A percentile compares a stretch with the other conserved stretches of the same genome.
Conservation (phyloP, 1,140 invertebrate species). For the Drosophila pachea region DNA sequence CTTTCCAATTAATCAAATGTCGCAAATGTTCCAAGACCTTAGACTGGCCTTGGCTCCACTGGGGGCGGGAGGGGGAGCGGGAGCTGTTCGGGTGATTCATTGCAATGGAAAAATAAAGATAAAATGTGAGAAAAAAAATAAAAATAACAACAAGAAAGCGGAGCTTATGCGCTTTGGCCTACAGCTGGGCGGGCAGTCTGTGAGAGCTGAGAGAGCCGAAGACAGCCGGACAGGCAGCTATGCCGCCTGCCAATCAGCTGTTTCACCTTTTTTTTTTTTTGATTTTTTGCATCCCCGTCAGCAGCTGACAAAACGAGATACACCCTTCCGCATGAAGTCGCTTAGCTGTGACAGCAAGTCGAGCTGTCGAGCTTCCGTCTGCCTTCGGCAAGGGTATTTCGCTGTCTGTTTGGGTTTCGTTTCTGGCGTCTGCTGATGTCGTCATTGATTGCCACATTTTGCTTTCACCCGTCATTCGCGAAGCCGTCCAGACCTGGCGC, state of each 20-base stretch:
- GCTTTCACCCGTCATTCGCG: constrained; percentile 69
- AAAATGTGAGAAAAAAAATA: neutral
- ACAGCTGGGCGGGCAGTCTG: neutral
- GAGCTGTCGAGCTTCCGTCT: no score
- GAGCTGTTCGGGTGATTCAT: neutral
- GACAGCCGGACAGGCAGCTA: neutral
- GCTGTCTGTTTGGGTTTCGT: neutral
- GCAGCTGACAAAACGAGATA: constrained; percentile 68
- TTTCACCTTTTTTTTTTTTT: constrained; percentile 40
- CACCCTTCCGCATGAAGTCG: neutral
- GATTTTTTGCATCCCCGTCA: neutral
- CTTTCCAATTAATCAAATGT: constrained; percentile 47
- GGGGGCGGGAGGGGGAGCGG: neutral
- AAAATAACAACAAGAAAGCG: neutral
- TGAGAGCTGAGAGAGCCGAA: neutral
- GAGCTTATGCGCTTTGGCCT: no score
- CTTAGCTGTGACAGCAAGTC: no score
- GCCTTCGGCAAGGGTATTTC: no score
- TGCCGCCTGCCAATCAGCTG: constrained; percentile 49
- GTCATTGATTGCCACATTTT: constrained; percentile 78
- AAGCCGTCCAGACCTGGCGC: constrained; percentile 43
- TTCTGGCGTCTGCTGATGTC: constrained; percentile 55
- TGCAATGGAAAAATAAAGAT: neutral
- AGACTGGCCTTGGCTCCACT: constrained; percentile 11
- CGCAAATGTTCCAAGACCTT: constrained; percentile 23